These are phyloP conservation scores for Itoplectis maculator DNA, from an alignment of 2,888 invertebrate species.

Conservation along the genomic window DNA sequence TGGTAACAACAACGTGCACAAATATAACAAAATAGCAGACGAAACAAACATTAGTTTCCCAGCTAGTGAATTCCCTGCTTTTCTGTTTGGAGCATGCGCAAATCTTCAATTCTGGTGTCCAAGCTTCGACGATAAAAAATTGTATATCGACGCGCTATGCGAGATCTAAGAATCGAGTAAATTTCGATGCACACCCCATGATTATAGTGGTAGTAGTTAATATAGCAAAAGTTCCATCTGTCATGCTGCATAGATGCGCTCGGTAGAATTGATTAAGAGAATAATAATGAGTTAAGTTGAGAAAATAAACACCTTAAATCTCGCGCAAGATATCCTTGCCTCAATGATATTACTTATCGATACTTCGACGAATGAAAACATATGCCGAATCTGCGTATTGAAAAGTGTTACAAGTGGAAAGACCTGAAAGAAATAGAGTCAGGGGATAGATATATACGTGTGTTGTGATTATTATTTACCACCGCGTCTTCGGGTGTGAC, in stretches of 20 bases:
- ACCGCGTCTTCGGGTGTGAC: too few species aligned
- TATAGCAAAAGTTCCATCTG: constrained; percentile 10
- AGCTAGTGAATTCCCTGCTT: constrained; percentile 62
- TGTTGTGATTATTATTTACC: constrained; percentile 20
- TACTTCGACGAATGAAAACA: constrained; percentile 79
- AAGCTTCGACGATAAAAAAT: constrained; percentile 18
- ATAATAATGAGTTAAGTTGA: constrained; percentile 40
- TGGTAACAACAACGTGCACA: background rate
- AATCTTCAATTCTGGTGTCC: constrained; percentile 29
- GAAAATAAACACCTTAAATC: constrained; percentile 80
- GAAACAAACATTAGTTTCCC: constrained; percentile 38
- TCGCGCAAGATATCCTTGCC: constrained; percentile 76
- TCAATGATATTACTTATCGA: constrained; percentile 79
- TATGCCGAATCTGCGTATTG: constrained; percentile 80
- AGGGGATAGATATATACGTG: constrained; percentile 1
- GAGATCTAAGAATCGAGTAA: constrained; percentile 50
- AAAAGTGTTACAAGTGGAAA: constrained; percentile 82
- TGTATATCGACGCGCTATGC: constrained; percentile 14
- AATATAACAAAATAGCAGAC: constrained; percentile 1
- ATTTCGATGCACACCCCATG: constrained; percentile 32
- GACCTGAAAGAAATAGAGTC: constrained; percentile 78
- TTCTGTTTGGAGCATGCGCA: constrained; percentile 37
- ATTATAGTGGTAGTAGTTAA: constrained; percentile 14
- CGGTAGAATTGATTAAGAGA: constrained; percentile 2
- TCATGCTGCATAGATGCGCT: background rate